Evolutionary conservation across 2,113 vertebrate genomes (phyloP).

Genomic region (Chunga burmeisteri): DNA sequence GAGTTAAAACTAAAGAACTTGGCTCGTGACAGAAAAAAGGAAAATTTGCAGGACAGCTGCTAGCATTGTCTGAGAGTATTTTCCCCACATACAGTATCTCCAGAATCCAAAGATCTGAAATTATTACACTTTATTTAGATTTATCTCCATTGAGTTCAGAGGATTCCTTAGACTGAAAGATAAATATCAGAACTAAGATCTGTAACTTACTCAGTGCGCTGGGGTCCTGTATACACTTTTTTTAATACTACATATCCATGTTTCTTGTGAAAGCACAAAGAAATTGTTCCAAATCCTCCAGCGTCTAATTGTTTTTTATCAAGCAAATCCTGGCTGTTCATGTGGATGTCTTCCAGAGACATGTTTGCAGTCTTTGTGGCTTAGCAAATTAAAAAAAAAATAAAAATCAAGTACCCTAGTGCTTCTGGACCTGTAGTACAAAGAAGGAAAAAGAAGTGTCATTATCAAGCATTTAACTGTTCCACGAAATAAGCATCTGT

Average conservation of each 20-base stretch:
- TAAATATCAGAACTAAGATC: not conserved
- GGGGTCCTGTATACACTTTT: constrained; percentile 88
- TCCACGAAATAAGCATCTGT: not conserved
- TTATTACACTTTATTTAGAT: not conserved
- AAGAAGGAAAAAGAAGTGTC: not conserved
- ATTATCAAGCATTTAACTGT: not conserved
- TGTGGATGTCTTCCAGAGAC: constrained; percentile 79
- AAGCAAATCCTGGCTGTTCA: constrained; percentile 83
- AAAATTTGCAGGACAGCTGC: not conserved
- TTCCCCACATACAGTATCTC: not conserved
- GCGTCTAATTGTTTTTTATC: constrained; percentile 78
- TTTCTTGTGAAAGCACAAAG: constrained; percentile 84
- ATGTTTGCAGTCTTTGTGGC: constrained; percentile 46
- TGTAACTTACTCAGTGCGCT: constrained; percentile 83
- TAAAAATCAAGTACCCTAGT: not conserved
- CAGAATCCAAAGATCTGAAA: not conserved
- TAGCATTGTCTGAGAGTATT: not conserved
- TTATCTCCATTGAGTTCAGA: not conserved
- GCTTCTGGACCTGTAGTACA: not conserved
- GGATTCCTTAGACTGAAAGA: not conserved
- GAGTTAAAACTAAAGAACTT: not conserved
- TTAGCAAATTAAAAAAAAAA: not conserved
- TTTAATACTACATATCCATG: constrained; percentile 89
- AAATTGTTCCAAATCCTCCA: constrained; percentile 91
- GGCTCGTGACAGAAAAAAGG: accelerated